phyloP scores from a whole-genome alignment of 2,888 invertebrate species.

The Polydrusus tereticollis region DNA sequence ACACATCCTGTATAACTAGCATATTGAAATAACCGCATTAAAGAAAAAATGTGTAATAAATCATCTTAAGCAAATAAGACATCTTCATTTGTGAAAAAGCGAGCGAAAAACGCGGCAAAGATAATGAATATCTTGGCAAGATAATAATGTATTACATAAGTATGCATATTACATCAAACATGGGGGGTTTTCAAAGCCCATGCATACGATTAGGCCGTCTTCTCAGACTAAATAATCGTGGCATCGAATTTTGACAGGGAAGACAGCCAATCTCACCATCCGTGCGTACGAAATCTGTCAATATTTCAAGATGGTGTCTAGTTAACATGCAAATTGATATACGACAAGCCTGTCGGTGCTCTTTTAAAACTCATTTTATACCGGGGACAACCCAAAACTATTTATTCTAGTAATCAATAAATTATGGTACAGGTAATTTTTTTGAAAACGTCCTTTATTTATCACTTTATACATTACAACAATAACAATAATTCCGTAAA shows the following conservation, averaged over 20 bases:
- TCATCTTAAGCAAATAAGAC: conserved; percentile 16
- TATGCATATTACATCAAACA: conserved; percentile 47
- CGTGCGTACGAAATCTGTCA: conserved; percentile 57
- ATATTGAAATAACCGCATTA: too few species aligned
- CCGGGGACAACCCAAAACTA: conserved; percentile 26
- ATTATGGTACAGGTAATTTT: too few species aligned
- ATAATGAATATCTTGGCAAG: conserved; percentile 45
- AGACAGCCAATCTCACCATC: conserved; percentile 45
- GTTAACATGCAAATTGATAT: conserved; percentile 66
- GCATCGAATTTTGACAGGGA: conserved; percentile 44
- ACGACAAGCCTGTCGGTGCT: conserved; percentile 49
- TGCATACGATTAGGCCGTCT: conserved; percentile 46
- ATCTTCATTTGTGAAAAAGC: conserved; percentile 27
- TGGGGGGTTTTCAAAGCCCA: conserved; percentile 42
- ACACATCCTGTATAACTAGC: too few species aligned
- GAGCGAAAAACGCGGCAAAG: conserved; percentile 12
- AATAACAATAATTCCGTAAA: too few species aligned
- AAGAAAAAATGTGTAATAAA: conserved; percentile 7
- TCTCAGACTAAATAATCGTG: conserved; percentile 35
- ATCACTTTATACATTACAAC: too few species aligned
- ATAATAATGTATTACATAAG: conserved; percentile 49
- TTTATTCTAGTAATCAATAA: not conserved
- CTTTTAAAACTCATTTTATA: conserved; percentile 35
- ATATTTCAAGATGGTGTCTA: conserved; percentile 67
- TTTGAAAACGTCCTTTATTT: too few species aligned